Percentiles rank a stretch among this genome's conserved stretches.
These are phyloP conservation scores for Clepsis dumicolana DNA, from an alignment of 2,888 invertebrate genomes.

Conservation along the genomic window DNA sequence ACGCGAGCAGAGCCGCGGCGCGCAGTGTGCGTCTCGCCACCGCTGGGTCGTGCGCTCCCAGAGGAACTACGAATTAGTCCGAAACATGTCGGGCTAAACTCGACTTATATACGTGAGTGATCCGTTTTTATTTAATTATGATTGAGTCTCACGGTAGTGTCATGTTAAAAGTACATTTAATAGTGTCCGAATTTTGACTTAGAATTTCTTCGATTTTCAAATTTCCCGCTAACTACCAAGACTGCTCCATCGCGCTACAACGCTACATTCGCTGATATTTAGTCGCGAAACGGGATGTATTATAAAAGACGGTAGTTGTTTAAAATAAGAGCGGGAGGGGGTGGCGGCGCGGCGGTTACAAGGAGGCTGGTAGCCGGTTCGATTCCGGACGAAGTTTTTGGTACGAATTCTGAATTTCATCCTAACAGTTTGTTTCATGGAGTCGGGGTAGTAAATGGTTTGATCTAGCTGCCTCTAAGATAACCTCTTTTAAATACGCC, in stretches of 20 bases:
- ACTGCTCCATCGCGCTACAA: constrained; percentile 53
- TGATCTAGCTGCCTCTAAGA: neutral
- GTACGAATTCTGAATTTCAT: constrained; percentile 15
- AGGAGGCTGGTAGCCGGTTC: constrained; percentile 54
- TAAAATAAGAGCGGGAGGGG: constrained; percentile 81
- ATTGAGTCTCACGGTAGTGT: no score
- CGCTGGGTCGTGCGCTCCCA: no score
- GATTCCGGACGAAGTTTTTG: constrained; percentile 57
- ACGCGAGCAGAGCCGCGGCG: no score
- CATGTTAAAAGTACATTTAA: no score
- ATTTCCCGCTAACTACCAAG: constrained; percentile 64
- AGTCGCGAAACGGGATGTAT: constrained; percentile 86
- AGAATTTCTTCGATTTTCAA: constrained; percentile 5
- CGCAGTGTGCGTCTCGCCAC: no score
- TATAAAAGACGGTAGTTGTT: constrained; percentile 85
- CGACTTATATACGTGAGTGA: no score
- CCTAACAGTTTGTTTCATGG: neutral
- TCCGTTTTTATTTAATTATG: no score
- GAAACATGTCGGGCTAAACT: no score
- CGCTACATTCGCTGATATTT: constrained; percentile 86
- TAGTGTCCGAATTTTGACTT: no score
- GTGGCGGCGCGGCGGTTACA: constrained; percentile 51
- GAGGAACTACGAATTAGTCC: no score
- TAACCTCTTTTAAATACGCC: no score
- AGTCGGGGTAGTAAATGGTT: neutral